Percentiles rank a stretch among this genome's conserved stretches.
Evolutionary conservation across 2,797 vertebrate species (phyloP).

Genomic region (Manis javanica): DNA sequence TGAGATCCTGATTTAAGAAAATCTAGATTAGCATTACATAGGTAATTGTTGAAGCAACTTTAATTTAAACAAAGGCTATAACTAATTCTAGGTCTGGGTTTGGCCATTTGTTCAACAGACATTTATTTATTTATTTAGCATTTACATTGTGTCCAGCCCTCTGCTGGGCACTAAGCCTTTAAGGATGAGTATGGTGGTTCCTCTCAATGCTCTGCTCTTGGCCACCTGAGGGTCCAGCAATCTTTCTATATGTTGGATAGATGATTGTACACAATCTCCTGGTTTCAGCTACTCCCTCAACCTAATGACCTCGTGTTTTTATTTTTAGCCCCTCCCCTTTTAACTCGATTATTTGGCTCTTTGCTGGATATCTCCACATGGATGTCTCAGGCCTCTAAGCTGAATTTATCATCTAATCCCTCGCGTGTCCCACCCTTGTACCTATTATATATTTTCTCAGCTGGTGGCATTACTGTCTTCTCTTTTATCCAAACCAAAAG

Average conservation of each 20-base stretch:
- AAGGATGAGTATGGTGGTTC: neutral
- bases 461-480: neutral
- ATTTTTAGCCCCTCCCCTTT: neutral
- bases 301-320: neutral
- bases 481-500: neutral
- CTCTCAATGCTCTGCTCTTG: neutral
- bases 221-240: neutral
- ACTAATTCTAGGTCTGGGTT: neutral
- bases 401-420: neutral
- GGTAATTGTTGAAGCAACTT: neutral
- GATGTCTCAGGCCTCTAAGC: neutral
- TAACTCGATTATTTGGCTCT: neutral
- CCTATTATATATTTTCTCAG: neutral
- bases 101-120: neutral
- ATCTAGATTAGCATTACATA: neutral
- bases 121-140: neutral
- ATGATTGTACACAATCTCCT: neutral
- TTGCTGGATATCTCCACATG: neutral
- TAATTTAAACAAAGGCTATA: slow-evolving; percentile 23
- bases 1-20: slow-evolving; percentile 47
- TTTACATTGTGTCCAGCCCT: neutral
- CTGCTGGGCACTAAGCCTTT: neutral
- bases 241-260: neutral
- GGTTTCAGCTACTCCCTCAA: neutral
- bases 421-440: neutral